Conservation (phyloP, 2,797 vertebrate species). For the Pristis pectinata region DNA sequence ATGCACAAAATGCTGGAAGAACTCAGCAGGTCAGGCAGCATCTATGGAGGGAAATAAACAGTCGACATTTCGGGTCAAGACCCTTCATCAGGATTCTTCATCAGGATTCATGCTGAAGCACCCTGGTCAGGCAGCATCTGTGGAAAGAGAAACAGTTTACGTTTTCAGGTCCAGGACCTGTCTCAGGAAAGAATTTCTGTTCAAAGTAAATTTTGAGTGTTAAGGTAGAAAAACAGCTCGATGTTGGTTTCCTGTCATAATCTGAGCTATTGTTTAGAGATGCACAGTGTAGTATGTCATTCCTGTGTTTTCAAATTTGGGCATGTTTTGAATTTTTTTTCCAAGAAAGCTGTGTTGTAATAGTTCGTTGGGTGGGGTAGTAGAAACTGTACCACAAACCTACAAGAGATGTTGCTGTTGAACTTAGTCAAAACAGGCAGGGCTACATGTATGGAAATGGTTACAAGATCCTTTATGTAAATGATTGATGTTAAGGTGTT, state of each 20-base stretch:
- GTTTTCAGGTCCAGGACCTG: too few species aligned
- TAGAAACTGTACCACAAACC: not conserved
- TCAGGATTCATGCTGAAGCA: too few species aligned
- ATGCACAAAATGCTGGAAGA: too few species aligned
- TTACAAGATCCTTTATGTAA: not conserved
- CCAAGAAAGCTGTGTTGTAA: not conserved
- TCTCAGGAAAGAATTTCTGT: not conserved
- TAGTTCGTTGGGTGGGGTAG: not conserved
- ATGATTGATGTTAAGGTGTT: not conserved
- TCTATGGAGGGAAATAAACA: too few species aligned
- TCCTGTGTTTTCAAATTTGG: not conserved
- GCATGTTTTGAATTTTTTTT: conserved; percentile 4
- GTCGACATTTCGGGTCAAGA: too few species aligned
- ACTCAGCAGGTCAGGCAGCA: too few species aligned
- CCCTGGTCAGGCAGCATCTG: too few species aligned
- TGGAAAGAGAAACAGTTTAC: too few species aligned
- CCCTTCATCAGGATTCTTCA: too few species aligned
- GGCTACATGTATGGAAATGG: not conserved
- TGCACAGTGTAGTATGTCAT: not conserved
- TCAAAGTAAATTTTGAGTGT: not conserved
- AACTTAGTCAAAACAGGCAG: not conserved
- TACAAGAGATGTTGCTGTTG: not conserved
- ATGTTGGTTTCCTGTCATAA: not conserved
- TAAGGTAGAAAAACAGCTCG: not conserved
- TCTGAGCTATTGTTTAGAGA: not conserved